Evolutionary conservation across 23 tunicate genomes (phyloP).

Genomic region (Ciona savignyi): DNA sequence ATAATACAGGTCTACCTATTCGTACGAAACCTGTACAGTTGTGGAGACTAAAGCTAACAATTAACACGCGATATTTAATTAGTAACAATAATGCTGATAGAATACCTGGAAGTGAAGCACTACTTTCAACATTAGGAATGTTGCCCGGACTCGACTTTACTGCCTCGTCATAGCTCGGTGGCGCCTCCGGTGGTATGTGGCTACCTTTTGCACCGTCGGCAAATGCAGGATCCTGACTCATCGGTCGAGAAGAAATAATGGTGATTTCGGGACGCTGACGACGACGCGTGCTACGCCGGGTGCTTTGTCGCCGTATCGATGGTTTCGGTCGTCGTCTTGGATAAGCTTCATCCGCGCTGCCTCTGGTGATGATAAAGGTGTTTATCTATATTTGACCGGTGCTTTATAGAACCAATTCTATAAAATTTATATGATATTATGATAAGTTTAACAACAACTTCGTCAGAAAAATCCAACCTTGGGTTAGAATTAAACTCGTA

Average conservation of each 20-base stretch:
- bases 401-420: no score
- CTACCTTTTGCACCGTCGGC: slow-evolving; percentile 85
- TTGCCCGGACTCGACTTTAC: slow-evolving; percentile 31
- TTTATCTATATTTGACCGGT: no score
- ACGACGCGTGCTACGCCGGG: slow-evolving; percentile 30
- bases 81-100: no score
- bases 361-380: slow-evolving; percentile 12
- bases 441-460: no score
- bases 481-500: no score
- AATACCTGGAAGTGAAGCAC: neutral
- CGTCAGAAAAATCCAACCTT: no score
- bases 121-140: neutral
- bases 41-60: no score
- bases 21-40: no score
- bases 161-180: slow-evolving; percentile 89
- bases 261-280: slow-evolving; percentile 74
- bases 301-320: slow-evolving; percentile 8
- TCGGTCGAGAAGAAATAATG: slow-evolving; percentile 63
- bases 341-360: slow-evolving; percentile 17
- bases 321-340: neutral
- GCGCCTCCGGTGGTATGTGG: slow-evolving; percentile 89
- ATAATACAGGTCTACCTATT: no score
- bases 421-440: no score
- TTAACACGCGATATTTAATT: no score
- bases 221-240: slow-evolving; percentile 80